Evolutionary conservation across 1,140 invertebrate species (phyloP).

Genomic region (Polypedilum pembai): DNA sequence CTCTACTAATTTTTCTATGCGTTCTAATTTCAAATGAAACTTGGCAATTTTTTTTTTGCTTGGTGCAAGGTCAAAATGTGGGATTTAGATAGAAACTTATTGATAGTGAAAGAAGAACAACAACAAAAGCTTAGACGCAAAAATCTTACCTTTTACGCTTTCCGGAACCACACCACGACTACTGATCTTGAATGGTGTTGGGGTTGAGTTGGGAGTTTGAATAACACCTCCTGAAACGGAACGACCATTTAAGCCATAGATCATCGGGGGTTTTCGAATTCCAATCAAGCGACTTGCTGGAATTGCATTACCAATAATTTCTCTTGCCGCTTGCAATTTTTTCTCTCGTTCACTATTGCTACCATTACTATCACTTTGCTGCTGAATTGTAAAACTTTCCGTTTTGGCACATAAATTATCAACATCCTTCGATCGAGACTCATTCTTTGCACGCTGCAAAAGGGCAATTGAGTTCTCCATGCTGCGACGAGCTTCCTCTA

Average conservation of each 20-base stretch:
- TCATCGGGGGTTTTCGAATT: constrained; percentile 48
- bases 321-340: constrained; percentile 49
- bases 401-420: constrained; percentile 43
- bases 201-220: constrained; percentile 23
- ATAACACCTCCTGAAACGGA: constrained; percentile 40
- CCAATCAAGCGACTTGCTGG: constrained; percentile 32
- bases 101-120: neutral
- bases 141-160: neutral
- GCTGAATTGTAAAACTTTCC: constrained; percentile 36
- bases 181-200: constrained; percentile 33
- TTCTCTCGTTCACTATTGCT: constrained; percentile 43
- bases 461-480: constrained; percentile 46
- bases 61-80: neutral
- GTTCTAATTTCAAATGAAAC: neutral
- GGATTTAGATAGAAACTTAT: neutral
- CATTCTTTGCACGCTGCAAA: constrained; percentile 42
- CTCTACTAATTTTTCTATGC: neutral
- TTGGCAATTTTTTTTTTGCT: no score
- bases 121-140: neutral
- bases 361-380: neutral
- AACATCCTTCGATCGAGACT: constrained; percentile 40
- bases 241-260: constrained; percentile 42
- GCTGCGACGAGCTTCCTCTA: constrained; percentile 42
- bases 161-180: constrained; percentile 11
- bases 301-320: constrained; percentile 52